phyloP scores from a whole-genome alignment of 1,140 invertebrate species.

The Dendroctonus valens region DNA sequence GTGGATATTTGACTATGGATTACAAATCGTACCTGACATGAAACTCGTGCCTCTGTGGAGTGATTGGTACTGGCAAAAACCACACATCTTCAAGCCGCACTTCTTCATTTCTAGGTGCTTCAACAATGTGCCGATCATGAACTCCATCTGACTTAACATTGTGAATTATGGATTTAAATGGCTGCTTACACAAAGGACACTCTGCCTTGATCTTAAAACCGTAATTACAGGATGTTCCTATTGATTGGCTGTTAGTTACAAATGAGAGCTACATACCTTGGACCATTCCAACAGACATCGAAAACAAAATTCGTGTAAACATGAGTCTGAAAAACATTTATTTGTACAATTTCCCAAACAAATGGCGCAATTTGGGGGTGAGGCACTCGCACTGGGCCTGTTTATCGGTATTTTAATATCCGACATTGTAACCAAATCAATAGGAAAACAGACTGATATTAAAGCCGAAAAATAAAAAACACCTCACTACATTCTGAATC shows the following conservation, averaged over 20 bases:
- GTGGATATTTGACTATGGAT: too few relatives aligned
- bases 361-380: slow-evolving; percentile 87
- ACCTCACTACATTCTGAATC: too few relatives aligned
- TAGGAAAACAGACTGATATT: too few relatives aligned
- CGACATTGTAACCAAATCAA: slow-evolving; percentile 31
- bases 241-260: not conserved
- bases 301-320: slow-evolving; percentile 93
- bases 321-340: slow-evolving; percentile 88
- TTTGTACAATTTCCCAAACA: slow-evolving; percentile 83
- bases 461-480: too few relatives aligned
- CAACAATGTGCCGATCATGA: slow-evolving; percentile 75
- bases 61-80: slow-evolving; percentile 38
- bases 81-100: slow-evolving; percentile 30
- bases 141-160: slow-evolving; percentile 85
- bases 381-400: slow-evolving; percentile 56
- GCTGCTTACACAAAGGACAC: slow-evolving; percentile 91
- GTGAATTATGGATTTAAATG: slow-evolving; percentile 87
- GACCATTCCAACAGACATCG: slow-evolving; percentile 91
- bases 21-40: slow-evolving; percentile 45
- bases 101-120: slow-evolving; percentile 33
- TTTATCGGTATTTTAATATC: slow-evolving; percentile 37
- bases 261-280: slow-evolving; percentile 61
- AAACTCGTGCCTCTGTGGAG: slow-evolving; percentile 44
- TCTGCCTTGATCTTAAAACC: slow-evolving; percentile 75
- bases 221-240: not conserved